Percentiles rank a stretch among this genome's conserved stretches.
Evolutionary conservation across 2,888 invertebrate species (phyloP).

Genomic region (Phortica okadai): DNA sequence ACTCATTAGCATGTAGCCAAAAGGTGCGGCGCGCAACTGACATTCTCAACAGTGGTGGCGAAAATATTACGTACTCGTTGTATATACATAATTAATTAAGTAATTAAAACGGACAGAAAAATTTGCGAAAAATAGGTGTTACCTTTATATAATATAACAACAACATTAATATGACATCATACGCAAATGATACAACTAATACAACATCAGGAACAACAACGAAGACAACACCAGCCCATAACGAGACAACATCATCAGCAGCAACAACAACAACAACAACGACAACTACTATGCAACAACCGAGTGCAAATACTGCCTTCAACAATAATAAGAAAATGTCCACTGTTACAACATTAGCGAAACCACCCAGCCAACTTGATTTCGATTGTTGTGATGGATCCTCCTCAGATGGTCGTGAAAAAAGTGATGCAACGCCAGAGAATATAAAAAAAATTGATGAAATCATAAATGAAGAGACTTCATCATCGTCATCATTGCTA

Average conservation of each 20-base stretch:
- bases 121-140: not conserved
- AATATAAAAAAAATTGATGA: conserved; percentile 76
- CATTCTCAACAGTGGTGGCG: conserved; percentile 5
- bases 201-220: not conserved
- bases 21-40: conserved; percentile 18
- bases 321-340: conserved; percentile 25
- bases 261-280: conserved; percentile 24
- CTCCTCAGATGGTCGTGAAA: conserved; percentile 73
- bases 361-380: conserved; percentile 19
- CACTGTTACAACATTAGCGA: conserved; percentile 24
- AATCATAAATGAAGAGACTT: conserved; percentile 64
- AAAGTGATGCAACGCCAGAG: conserved; percentile 75
- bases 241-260: not conserved
- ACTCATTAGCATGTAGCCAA: conserved; percentile 2
- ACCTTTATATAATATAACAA: not conserved
- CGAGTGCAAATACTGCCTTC: conserved; percentile 9
- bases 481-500: conserved; percentile 35
- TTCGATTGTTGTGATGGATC: conserved; percentile 49
- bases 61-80: not conserved
- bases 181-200: conserved; percentile 22
- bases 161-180: conserved; percentile 26
- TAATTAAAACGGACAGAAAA: not conserved
- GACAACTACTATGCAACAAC: not conserved
- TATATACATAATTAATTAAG: not conserved
- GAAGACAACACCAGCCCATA: not conserved